Conservation (phyloP, 2,888 invertebrate species). For the Dinocampus coccinellae region DNA sequence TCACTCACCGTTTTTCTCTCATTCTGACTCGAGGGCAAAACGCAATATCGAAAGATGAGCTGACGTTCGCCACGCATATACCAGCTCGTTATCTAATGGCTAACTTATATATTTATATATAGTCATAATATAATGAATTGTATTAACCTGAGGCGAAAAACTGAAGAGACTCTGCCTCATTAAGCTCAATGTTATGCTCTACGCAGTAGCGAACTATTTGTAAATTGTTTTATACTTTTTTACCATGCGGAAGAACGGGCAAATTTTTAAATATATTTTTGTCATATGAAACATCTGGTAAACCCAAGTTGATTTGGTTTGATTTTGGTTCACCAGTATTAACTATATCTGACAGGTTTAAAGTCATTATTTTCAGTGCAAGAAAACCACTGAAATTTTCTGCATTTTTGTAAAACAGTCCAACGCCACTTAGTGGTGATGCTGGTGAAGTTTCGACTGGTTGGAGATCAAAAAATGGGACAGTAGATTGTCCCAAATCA, state of each 20-base stretch:
- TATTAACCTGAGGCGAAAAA: constrained; percentile 55
- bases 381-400: not conserved
- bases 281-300: too few relatives aligned
- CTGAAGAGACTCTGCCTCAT: constrained; percentile 62
- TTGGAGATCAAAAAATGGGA: not conserved
- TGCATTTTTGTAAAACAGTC: constrained; percentile 50
- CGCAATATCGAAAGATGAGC: not conserved
- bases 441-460: not conserved
- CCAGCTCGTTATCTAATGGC: constrained; percentile 68
- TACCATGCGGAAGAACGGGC: too few relatives aligned
- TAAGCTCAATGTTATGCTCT: constrained; percentile 57
- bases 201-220: constrained; percentile 56
- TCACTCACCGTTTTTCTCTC: not conserved
- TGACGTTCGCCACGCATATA: constrained; percentile 56
- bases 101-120: constrained; percentile 31
- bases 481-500: not conserved
- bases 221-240: constrained; percentile 48
- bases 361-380: not conserved
- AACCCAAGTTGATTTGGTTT: not conserved
- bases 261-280: too few relatives aligned
- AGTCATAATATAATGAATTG: constrained; percentile 59
- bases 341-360: not conserved
- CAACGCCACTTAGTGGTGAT: not conserved
- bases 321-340: not conserved
- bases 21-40: not conserved